These are phyloP conservation scores for Gambelia wislizenii DNA, from an alignment of 2,797 vertebrate genomes.

Conservation along the genomic window DNA sequence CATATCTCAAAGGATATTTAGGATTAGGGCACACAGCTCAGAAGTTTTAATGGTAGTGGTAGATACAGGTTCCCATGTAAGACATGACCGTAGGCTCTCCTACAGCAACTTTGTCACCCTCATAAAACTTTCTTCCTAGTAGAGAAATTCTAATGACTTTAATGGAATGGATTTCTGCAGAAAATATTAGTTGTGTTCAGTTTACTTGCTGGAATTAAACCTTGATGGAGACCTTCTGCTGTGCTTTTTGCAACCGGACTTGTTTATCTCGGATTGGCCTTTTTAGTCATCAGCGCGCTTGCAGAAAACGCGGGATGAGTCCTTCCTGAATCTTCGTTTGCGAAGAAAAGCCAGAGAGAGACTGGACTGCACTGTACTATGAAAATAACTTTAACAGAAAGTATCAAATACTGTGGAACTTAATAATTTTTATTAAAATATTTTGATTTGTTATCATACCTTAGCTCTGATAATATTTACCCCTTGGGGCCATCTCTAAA, in stretches of 20 bases:
- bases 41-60: background rate
- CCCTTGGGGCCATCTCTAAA: background rate
- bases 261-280: too few relatives aligned
- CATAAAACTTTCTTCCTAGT: background rate
- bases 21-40: background rate
- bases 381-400: constrained; percentile 6
- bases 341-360: too few relatives aligned
- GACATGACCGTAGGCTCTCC: too few relatives aligned
- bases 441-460: background rate
- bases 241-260: too few relatives aligned
- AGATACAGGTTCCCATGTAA: background rate
- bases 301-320: too few relatives aligned
- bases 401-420: background rate
- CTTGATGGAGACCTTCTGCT: too few relatives aligned
- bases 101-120: background rate
- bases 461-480: background rate
- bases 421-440: background rate
- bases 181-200: too few relatives aligned
- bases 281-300: too few relatives aligned
- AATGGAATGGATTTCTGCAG: background rate
- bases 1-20: background rate
- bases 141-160: background rate
- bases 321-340: too few relatives aligned
- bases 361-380: background rate
- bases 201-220: background rate